A percentile compares a stretch with the other conserved stretches of the same genome.
These are phyloP conservation scores for Cydia pomonella DNA, from an alignment of 1,140 invertebrate species.

Conservation along the genomic window DNA sequence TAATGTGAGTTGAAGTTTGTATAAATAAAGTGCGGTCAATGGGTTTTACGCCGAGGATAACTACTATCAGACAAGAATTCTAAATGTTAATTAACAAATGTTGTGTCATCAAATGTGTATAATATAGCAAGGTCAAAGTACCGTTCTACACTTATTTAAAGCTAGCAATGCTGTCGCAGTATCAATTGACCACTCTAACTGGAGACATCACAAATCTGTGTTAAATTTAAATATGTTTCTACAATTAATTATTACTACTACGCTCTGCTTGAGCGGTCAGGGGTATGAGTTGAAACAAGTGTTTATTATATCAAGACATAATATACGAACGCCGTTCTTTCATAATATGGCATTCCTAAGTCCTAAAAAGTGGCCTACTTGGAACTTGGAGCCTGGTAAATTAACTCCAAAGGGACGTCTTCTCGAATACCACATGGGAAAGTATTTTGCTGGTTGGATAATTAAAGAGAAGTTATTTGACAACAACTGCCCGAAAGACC, in stretches of 20 bases:
- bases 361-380: constrained; percentile 1
- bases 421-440: not conserved
- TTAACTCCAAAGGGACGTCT: constrained; percentile 15
- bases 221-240: not conserved
- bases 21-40: too few species aligned
- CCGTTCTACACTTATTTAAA: too few species aligned
- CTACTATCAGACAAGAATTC: too few species aligned
- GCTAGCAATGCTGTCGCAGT: not conserved
- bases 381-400: not conserved
- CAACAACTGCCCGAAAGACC: not conserved
- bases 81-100: too few species aligned
- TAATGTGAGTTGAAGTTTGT: too few species aligned
- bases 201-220: not conserved
- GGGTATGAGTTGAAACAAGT: not conserved
- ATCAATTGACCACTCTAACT: not conserved
- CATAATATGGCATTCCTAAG: not conserved
- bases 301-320: not conserved
- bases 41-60: too few species aligned
- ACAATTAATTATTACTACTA: not conserved
- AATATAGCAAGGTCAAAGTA: too few species aligned
- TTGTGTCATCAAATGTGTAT: too few species aligned
- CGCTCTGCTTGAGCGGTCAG: not conserved
- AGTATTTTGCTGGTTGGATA: constrained; percentile 26
- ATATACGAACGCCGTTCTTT: not conserved
- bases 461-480: constrained; percentile 1